Conservation (phyloP, 1,140 invertebrate species). For the Dreissena polymorpha region DNA sequence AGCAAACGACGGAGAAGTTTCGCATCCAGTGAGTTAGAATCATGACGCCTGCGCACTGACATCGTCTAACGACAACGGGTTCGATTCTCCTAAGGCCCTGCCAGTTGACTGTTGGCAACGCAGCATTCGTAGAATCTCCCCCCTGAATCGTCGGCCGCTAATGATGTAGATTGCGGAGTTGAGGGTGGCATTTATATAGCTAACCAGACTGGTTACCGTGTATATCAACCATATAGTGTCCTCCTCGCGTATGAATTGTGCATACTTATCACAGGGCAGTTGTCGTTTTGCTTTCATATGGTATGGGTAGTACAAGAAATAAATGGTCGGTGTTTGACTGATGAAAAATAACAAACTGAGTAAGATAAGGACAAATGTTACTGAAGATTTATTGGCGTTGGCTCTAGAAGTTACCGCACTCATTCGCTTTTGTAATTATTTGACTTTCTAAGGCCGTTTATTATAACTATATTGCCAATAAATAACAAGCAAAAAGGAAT, state of each 20-base stretch:
- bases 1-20: too few relatives aligned
- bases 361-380: conserved; percentile 32
- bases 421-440: background rate
- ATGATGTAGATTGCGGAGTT: conserved; percentile 29
- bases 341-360: conserved; percentile 34
- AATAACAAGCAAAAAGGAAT: conserved; percentile 11
- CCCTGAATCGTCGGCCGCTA: conserved; percentile 31
- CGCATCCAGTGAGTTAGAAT: too few relatives aligned
- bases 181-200: conserved; percentile 32
- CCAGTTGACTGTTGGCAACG: conserved; percentile 3
- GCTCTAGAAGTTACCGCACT: conserved; percentile 6
- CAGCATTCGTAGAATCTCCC: conserved; percentile 16
- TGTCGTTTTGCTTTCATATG: conserved; percentile 6
- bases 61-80: too few relatives aligned
- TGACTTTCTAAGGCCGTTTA: background rate
- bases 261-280: conserved; percentile 20
- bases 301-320: conserved; percentile 33
- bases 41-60: too few relatives aligned
- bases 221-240: conserved; percentile 36
- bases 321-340: conserved; percentile 37
- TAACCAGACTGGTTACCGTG: conserved; percentile 5
- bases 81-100: too few relatives aligned
- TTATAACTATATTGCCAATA: conserved; percentile 27
- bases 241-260: conserved; percentile 9
- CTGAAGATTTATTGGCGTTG: background rate